phyloP scores from a whole-genome alignment of 2,797 vertebrate genomes.

The Hylomyscus alleni region DNA sequence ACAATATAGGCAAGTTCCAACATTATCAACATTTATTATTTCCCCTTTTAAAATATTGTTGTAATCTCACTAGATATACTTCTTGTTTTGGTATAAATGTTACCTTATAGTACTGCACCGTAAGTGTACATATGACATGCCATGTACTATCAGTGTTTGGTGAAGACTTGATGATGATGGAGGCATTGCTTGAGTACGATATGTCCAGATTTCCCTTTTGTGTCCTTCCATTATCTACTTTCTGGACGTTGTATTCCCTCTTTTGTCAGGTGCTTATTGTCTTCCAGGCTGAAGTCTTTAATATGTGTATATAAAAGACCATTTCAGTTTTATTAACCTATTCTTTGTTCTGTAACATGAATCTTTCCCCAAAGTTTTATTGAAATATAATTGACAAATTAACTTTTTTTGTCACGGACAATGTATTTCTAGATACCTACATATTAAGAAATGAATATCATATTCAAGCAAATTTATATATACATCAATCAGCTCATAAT shows the following conservation, averaged over 20 bases:
- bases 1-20: neutral
- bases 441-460: constrained; percentile 18
- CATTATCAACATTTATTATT: constrained; percentile 5
- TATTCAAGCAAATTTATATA: neutral
- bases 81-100: constrained; percentile 21
- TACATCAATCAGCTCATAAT: neutral
- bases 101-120: neutral
- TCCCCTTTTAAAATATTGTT: neutral
- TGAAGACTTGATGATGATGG: neutral
- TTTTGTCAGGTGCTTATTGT: neutral
- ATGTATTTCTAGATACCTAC: neutral
- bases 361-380: neutral
- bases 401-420: neutral
- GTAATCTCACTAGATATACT: neutral
- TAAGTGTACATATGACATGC: neutral
- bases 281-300: neutral
- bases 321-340: neutral
- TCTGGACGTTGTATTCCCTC: neutral
- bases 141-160: neutral
- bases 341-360: neutral
- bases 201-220: neutral
- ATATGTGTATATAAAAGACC: neutral
- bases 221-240: neutral
- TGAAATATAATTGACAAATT: neutral
- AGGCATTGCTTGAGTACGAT: neutral